A percentile compares a stretch with the other conserved stretches of the same genome.
Conservation (phyloP, 2,113 vertebrate species). For the Sorex fumeus region DNA sequence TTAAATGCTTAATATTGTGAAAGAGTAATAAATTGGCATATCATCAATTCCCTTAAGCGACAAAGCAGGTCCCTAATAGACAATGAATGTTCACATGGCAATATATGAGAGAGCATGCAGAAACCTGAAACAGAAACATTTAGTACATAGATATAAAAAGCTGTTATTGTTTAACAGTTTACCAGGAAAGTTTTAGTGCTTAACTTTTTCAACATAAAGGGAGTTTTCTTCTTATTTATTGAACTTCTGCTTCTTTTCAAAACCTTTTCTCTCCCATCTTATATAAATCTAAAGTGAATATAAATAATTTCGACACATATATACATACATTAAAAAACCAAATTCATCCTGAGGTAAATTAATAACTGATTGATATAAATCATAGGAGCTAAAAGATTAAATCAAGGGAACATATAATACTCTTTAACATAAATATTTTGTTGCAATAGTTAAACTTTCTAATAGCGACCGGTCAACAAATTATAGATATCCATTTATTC, state of each 20-base stretch:
- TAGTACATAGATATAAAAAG: neutral
- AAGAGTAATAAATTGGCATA: conserved; percentile 71
- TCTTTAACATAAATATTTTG: neutral
- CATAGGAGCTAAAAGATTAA: neutral
- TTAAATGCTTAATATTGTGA: conserved; percentile 53
- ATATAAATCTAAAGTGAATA: neutral
- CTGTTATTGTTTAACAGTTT: conserved; percentile 48
- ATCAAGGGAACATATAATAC: neutral
- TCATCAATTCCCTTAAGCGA: conserved; percentile 74
- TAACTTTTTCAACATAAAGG: neutral
- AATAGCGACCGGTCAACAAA: neutral
- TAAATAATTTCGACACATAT: neutral
- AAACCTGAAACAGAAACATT: conserved; percentile 65
- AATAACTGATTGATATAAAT: conserved; percentile 4
- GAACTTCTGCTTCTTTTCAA: conserved; percentile 2
- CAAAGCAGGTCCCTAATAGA: conserved; percentile 49
- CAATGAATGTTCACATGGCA: conserved; percentile 54
- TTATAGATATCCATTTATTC: neutral
- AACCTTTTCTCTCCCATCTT: neutral
- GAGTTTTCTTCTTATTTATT: neutral
- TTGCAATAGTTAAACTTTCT: neutral
- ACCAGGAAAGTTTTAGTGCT: neutral
- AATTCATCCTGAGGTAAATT: neutral
- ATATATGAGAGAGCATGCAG: conserved; percentile 50
- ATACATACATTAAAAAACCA: neutral